Evolutionary conservation across 2,113 vertebrate species (phyloP), one percentile per base, ranked within the genome.

Genomic region (Hydrolagus affinis): DNA sequence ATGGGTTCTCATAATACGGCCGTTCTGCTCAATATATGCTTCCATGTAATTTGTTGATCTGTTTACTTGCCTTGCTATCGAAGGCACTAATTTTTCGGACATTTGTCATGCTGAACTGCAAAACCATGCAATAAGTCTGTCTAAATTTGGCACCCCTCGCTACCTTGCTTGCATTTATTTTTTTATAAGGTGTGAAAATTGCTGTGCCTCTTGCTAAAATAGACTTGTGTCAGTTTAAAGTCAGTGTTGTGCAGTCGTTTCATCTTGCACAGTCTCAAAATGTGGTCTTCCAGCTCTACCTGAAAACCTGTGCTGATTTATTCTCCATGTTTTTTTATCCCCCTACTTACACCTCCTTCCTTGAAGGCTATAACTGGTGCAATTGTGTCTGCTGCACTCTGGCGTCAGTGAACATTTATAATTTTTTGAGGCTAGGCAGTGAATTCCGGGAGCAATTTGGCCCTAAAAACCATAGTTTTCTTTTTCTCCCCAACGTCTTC

Each of bases 111-210:
- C 62, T 80, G 23, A 28, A 62, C 60, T 80, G 77, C 62, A 66
- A 62, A 80, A 25, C 59, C 64, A 64, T 64, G 23, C 64, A 80
- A 80, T 80, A 80, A 60, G 77, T 80, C 59, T 80, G 77, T 80
- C 77, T 60, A 80, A 80, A 80, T 80, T 64, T 3, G 2, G 25
- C 77, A 80, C 59, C 77, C 64, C 59, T 60, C 59, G 64, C 77
- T 64, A 64, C 59, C 75, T 77, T 77, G 56, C 23, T 78, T 32
- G 28, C 7, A 64, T 10, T 64, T 57, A 3, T 30, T 15, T 75
- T 74, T 74, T 75, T 56, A 44, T 75, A 21, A 21, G 19, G 73
- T 56, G 73, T 30, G 56, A 30, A 75, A 56, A 75, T 75, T 80
- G 77, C 77, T 64, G 19, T 17, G 14, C n/a, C 57, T 80, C 1